Evolutionary conservation across 1,140 invertebrate genomes (phyloP).

Genomic region (Drosophila burlai): DNA sequence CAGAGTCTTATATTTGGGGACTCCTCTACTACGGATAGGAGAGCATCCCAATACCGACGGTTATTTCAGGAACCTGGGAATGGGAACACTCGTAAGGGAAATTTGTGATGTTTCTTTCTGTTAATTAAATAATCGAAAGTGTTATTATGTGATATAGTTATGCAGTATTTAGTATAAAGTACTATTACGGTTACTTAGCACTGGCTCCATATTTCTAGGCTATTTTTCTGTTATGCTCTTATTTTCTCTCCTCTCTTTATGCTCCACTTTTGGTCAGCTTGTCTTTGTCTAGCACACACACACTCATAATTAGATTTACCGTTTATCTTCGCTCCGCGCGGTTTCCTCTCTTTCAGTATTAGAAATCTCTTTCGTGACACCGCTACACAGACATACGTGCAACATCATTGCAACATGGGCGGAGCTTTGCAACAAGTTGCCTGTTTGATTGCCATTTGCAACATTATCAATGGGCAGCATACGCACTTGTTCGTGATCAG

Average conservation of each 20-base stretch:
- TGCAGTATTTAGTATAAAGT: neutral
- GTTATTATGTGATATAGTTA: neutral
- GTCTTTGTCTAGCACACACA: constrained; percentile 15
- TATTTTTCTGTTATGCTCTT: neutral
- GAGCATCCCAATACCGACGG: neutral
- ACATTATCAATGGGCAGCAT: constrained; percentile 36
- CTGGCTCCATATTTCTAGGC: neutral
- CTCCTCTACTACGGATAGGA: neutral
- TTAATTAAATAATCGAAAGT: neutral
- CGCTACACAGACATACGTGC: constrained; percentile 12
- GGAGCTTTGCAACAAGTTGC: constrained; percentile 31
- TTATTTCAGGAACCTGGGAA: neutral
- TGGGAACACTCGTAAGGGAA: neutral
- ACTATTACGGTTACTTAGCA: neutral
- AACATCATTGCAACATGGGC: constrained; percentile 41
- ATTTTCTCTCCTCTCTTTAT: neutral
- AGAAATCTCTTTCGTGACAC: constrained; percentile 42
- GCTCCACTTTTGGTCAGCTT: neutral
- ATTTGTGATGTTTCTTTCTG: neutral
- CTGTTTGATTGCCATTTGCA: constrained; percentile 45
- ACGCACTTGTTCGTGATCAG: neutral
- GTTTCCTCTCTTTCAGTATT: constrained; percentile 17
- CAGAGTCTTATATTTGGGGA: too few species aligned
- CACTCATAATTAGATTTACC: constrained; percentile 59
- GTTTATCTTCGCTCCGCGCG: constrained; percentile 34